Conservation (phyloP, 2,888 invertebrate genomes). For the Euclidia mi region DNA sequence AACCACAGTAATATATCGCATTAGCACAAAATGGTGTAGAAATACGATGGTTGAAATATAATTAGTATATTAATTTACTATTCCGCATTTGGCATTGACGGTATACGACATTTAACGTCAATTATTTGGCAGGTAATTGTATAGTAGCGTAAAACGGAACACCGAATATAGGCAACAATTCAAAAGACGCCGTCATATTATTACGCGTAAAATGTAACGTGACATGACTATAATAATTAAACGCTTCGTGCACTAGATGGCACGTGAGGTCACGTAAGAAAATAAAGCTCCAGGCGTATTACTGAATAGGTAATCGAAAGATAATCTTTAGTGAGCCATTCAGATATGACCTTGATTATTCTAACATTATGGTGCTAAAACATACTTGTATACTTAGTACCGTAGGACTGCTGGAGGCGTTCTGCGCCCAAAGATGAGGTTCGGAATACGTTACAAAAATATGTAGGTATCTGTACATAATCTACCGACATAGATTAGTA, state of each 20-base stretch:
- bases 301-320: not conserved
- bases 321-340: too few species aligned
- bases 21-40: constrained; percentile 8
- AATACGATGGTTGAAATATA: constrained; percentile 28
- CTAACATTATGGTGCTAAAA: too few species aligned
- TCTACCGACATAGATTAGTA: too few species aligned
- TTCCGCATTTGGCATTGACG: constrained; percentile 49
- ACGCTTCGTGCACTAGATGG: not conserved
- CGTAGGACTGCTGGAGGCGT: too few species aligned
- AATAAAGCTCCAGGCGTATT: not conserved
- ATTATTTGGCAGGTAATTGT: constrained; percentile 45
- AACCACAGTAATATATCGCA: not conserved
- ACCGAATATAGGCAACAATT: constrained; percentile 40
- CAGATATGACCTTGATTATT: too few species aligned
- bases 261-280: not conserved
- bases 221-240: constrained; percentile 1
- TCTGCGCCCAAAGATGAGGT: too few species aligned
- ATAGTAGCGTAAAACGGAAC: constrained; percentile 35
- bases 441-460: too few species aligned
- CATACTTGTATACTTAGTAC: too few species aligned
- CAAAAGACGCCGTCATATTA: not conserved
- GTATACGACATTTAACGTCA: constrained; percentile 30
- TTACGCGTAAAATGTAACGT: not conserved
- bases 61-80: constrained; percentile 36
- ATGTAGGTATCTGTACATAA: too few species aligned